phyloP scores from a whole-genome alignment of 2,888 invertebrate genomes.

The Reticulitermes lucifugus region DNA sequence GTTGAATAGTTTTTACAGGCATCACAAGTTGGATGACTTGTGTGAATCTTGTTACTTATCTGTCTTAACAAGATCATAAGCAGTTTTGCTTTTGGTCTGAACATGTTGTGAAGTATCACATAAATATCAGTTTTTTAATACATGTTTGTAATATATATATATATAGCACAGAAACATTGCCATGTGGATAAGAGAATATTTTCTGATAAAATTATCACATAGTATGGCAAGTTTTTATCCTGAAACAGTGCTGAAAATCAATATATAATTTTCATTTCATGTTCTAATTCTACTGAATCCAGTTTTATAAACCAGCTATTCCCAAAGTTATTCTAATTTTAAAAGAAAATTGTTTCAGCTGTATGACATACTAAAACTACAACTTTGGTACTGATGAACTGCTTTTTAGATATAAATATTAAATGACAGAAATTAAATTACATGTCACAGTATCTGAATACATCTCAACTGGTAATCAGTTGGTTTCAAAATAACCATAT shows the following conservation, averaged over 20 bases:
- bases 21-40: constrained; percentile 8
- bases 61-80: not conserved
- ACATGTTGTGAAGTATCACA: constrained; percentile 13
- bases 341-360: no score
- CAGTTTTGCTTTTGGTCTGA: constrained; percentile 24
- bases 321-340: not conserved
- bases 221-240: constrained; percentile 38
- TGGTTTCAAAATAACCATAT: no score
- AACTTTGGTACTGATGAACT: no score
- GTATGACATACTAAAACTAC: no score
- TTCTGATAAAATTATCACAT: constrained; percentile 45
- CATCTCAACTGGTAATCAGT: no score
- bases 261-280: constrained; percentile 7
- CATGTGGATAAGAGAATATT: constrained; percentile 26
- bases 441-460: no score
- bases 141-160: constrained; percentile 37
- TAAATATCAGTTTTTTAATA: constrained; percentile 35
- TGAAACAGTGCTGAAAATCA: constrained; percentile 8
- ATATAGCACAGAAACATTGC: constrained; percentile 7
- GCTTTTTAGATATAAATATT: no score
- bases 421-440: no score
- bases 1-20: not conserved
- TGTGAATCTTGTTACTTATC: constrained; percentile 26
- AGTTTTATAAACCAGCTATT: constrained; percentile 11
- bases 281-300: not conserved